These are phyloP conservation scores for Sterrhoptilus dennistouni DNA, from an alignment of 2,113 vertebrate species.

Conservation along the genomic window DNA sequence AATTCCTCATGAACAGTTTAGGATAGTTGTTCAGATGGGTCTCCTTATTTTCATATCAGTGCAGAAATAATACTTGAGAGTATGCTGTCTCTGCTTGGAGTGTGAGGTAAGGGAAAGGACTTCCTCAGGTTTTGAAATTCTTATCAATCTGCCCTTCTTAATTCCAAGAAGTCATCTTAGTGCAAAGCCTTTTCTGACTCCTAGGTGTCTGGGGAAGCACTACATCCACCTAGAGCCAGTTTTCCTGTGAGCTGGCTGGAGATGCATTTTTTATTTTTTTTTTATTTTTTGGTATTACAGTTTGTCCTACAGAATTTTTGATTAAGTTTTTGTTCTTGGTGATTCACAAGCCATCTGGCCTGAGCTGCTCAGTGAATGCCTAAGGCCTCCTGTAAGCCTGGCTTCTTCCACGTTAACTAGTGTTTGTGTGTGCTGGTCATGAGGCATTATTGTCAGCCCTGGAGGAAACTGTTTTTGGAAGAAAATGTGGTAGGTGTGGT, in stretches of 20 bases:
- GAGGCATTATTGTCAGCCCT: background rate
- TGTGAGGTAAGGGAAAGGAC: background rate
- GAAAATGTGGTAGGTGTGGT: background rate
- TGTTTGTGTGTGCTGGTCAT: background rate
- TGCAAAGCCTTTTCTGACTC: background rate
- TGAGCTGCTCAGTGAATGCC: background rate
- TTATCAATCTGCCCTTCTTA: background rate
- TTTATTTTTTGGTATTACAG: background rate
- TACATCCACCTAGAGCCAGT: background rate
- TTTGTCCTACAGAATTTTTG: background rate
- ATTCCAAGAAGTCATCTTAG: background rate
- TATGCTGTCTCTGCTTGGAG: background rate
- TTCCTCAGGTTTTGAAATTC: background rate
- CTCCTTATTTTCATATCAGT: constrained; percentile 21
- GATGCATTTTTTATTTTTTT: background rate
- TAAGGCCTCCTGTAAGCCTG: background rate
- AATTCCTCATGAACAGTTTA: constrained; percentile 9
- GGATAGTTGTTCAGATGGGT: constrained; percentile 31
- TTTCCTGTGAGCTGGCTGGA: background rate
- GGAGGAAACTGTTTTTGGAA: background rate
- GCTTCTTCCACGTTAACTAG: background rate
- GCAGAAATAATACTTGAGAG: background rate
- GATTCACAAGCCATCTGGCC: background rate
- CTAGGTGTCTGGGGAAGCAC: background rate
- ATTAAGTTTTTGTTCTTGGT: background rate